phyloP scores from a whole-genome alignment of 2,888 invertebrate genomes.

The Cinara cedri region DNA sequence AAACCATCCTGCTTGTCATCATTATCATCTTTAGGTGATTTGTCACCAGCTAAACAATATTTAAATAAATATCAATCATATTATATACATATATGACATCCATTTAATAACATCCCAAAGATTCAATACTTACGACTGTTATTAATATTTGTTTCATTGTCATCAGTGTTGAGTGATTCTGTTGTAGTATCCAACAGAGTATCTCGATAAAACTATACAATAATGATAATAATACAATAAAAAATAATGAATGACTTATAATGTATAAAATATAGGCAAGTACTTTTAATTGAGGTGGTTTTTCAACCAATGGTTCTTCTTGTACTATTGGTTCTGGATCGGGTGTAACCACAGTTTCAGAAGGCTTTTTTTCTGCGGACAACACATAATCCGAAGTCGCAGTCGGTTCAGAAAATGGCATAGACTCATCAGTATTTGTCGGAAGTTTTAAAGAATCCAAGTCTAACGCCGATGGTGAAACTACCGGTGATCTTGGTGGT shows the following conservation, averaged over 20 bases:
- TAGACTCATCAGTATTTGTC: not conserved
- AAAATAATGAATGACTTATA: not conserved
- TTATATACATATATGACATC: not conserved
- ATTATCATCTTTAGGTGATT: conserved; percentile 14
- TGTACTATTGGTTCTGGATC: conserved; percentile 22
- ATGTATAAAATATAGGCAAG: too few relatives aligned
- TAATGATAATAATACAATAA: not conserved
- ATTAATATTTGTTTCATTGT: not conserved
- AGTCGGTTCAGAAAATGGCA: conserved; percentile 13
- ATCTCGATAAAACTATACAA: conserved; percentile 48
- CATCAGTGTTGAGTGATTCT: conserved; percentile 51
- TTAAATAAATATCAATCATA: not conserved
- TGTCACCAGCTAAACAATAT: conserved; percentile 33
- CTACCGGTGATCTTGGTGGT: conserved; percentile 13
- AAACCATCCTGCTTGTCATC: conserved; percentile 22
- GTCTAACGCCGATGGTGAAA: conserved; percentile 40
- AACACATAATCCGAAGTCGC: conserved; percentile 15
- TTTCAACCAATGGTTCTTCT: conserved; percentile 18
- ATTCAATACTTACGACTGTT: conserved; percentile 23
- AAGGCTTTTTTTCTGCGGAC: not conserved
- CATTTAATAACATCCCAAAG: not conserved
- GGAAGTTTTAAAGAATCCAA: conserved; percentile 22
- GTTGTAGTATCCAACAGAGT: conserved; percentile 45
- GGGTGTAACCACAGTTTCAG: too few relatives aligned
- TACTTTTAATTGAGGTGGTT: conserved; percentile 48